Conservation (phyloP, 2,113 vertebrate species). For the Nycticorax nycticorax region DNA sequence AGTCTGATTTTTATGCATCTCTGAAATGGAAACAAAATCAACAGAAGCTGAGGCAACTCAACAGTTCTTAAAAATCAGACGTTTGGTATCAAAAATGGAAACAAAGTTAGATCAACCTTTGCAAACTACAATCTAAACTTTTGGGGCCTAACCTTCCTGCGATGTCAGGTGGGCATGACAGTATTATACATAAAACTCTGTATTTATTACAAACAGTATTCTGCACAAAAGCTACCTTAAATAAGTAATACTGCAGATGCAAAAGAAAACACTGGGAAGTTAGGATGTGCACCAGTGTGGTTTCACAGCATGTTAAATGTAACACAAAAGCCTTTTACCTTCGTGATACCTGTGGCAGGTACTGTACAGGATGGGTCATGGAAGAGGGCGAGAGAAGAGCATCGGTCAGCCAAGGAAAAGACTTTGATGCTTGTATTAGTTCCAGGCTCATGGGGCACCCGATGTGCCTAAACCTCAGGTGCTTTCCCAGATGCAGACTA, state of each 20-base stretch:
- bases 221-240: background rate
- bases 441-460: accelerated
- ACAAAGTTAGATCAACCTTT: background rate
- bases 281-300: background rate
- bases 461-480: background rate
- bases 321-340: background rate
- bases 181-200: background rate
- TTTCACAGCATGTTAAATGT: background rate
- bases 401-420: background rate
- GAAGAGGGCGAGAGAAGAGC: background rate
- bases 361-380: background rate
- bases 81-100: background rate
- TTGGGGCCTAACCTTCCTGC: background rate
- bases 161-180: background rate
- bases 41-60: background rate
- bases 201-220: background rate
- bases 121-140: background rate
- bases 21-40: background rate
- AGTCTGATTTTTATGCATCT: background rate
- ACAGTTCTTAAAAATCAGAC: background rate
- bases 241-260: background rate
- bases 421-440: background rate
- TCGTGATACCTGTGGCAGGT: background rate
- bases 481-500: background rate
- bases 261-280: background rate